These are phyloP conservation scores for Danio choprae DNA, from an alignment of 2,797 vertebrate species.

Conservation along the genomic window DNA sequence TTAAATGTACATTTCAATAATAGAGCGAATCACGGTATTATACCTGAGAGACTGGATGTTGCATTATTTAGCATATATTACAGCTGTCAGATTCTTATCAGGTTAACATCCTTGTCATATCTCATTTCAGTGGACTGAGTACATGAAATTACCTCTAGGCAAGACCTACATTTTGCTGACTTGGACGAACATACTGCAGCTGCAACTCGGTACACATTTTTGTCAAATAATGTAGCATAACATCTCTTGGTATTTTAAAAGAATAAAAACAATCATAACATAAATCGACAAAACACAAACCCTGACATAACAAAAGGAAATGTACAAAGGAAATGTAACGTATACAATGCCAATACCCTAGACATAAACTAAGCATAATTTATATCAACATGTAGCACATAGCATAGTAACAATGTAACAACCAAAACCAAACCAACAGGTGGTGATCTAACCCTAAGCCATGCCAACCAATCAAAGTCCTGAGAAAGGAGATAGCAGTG, in stretches of 20 bases:
- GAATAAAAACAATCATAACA: not conserved
- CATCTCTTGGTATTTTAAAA: not conserved
- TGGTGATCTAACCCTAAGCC: too few relatives aligned
- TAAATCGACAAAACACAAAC: not conserved
- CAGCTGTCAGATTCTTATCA: conserved; percentile 53
- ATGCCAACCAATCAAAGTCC: too few relatives aligned
- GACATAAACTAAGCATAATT: not conserved
- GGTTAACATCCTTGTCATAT: conserved; percentile 43
- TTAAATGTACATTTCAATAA: conserved; percentile 57
- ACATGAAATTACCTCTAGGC: conserved; percentile 38
- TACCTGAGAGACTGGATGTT: conserved; percentile 37
- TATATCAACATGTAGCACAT: not conserved
- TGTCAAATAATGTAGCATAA: not conserved
- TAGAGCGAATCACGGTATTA: conserved; percentile 34
- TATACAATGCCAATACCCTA: too few relatives aligned
- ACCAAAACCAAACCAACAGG: too few relatives aligned
- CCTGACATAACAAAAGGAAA: not conserved
- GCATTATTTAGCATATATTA: conserved; percentile 61
- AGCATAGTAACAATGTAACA: not conserved
- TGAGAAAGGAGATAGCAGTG: too few relatives aligned
- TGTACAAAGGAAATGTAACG: too few relatives aligned
- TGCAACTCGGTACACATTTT: not conserved
- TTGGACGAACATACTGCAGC: conserved; percentile 34
- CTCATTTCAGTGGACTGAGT: conserved; percentile 37
- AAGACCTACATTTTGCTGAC: conserved; percentile 40